phyloP scores from a whole-genome alignment of 2,113 vertebrate genomes.

The Muntiacus muntjak region DNA sequence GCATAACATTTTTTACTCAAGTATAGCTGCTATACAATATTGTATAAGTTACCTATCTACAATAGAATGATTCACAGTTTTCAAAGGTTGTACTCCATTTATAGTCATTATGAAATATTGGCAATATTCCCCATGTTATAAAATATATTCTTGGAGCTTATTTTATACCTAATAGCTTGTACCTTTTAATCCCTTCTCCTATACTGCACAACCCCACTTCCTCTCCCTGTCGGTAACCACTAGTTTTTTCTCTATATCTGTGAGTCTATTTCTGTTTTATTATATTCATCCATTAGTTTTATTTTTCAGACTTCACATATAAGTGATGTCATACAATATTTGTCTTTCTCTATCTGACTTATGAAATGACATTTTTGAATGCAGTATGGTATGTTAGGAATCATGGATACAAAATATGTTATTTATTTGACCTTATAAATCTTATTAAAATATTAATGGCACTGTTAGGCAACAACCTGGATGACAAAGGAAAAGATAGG shows the following conservation, averaged over 20 bases:
- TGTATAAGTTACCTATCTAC: background rate
- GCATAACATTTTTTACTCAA: background rate
- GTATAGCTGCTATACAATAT: background rate
- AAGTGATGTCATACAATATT: background rate
- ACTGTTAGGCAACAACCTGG: background rate
- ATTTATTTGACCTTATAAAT: background rate
- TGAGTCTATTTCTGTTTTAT: background rate
- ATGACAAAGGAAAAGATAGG: background rate
- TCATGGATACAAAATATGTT: background rate
- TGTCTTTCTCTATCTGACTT: background rate
- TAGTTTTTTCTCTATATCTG: background rate
- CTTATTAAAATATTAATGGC: background rate
- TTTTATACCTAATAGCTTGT: background rate
- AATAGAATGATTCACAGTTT: background rate
- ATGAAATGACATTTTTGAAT: background rate
- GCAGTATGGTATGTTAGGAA: background rate
- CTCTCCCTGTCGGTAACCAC: background rate
- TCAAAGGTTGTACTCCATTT: background rate
- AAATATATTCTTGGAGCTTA: background rate
- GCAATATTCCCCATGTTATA: background rate
- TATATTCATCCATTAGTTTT: background rate
- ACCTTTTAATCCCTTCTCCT: background rate
- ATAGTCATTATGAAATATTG: background rate
- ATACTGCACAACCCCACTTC: no score
- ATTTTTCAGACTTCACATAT: background rate